Evolutionary conservation across 2,888 invertebrate genomes (phyloP).

Genomic region (Andrena hattorfiana): DNA sequence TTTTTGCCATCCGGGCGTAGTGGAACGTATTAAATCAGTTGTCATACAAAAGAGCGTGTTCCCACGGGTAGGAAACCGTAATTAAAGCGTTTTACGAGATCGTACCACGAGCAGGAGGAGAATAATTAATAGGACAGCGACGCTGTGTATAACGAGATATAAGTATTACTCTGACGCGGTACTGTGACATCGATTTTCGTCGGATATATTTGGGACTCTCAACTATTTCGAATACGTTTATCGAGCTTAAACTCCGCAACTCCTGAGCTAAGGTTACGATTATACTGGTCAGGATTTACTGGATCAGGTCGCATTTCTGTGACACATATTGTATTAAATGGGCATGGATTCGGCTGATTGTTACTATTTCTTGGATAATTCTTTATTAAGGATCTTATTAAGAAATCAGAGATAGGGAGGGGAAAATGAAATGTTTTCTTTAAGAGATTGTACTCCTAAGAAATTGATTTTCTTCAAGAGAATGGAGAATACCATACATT

Average conservation of each 20-base stretch:
- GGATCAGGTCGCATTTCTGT: no score
- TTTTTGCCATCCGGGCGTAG: constrained; percentile 28
- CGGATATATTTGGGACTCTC: constrained; percentile 44
- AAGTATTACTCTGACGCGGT: constrained; percentile 43
- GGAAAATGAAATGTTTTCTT: no score
- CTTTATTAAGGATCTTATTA: no score
- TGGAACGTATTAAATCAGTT: constrained; percentile 40
- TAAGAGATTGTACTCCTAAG: no score
- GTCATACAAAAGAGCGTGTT: constrained; percentile 28
- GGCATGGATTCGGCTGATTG: neutral
- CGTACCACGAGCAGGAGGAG: constrained; percentile 26
- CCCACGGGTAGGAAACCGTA: constrained; percentile 34
- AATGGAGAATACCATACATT: no score
- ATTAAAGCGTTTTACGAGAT: constrained; percentile 44
- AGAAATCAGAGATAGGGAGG: no score
- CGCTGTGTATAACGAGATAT: constrained; percentile 32
- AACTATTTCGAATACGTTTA: constrained; percentile 38
- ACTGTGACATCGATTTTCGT: constrained; percentile 38
- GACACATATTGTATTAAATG: no score
- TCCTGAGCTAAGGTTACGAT: neutral
- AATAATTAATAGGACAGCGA: constrained; percentile 56
- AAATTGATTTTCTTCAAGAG: no score
- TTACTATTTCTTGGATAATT: no score
- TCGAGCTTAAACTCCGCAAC: constrained; percentile 44
- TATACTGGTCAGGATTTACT: no score